Evolutionary conservation across 2,113 vertebrate species (phyloP), one percentile per base, ranked within the genome.

Genomic region (Phyllostomus discolor): DNA sequence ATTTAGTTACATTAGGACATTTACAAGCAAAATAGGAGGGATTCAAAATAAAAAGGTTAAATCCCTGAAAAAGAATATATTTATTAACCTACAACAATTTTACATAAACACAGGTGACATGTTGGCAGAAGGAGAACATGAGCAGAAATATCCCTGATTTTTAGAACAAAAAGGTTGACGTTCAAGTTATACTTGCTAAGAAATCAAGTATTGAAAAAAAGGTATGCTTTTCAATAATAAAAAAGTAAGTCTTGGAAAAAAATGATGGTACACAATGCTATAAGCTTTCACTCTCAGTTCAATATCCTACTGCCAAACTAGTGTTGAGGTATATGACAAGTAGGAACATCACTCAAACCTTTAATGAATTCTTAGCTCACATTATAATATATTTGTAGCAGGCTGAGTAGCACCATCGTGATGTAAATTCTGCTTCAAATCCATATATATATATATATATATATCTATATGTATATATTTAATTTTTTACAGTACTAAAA

Each of bases 241-340:
- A 98, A 98, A 88, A 94, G 98, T 96, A 91, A 92, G 98, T 98
- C 97, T 98, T 97, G 97, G 98, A 98, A 93, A 96, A 97, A 97
- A 96, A 97, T 98, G 98, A 98, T 98, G 99, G 98, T 98, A 97
- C 98, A 98, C 92, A 97, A 98, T 98, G 97, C 96, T 98, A 98
- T 97, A 98, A 98, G 98, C 98, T 98, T 98, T 97, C 98, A 98
- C 98, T 98, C 98, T 98, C 98, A 97, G 98, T 98, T 99, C 98
- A 97, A 98, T 98, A 98, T 99, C 98, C 99, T 99, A 99, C 99
- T 99, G 99, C 99, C 99, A 99, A 99, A 98, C 99, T 99, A 99
- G 98, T 99, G 99, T 99, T 99, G 99, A 99, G 99, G 99, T 99
- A 99, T 99, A 99, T 99, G 99, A 99, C 98, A 99, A 99, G 98